These are phyloP conservation scores for Agrilus mali DNA, from an alignment of 2,888 invertebrate genomes.

Conservation along the genomic window DNA sequence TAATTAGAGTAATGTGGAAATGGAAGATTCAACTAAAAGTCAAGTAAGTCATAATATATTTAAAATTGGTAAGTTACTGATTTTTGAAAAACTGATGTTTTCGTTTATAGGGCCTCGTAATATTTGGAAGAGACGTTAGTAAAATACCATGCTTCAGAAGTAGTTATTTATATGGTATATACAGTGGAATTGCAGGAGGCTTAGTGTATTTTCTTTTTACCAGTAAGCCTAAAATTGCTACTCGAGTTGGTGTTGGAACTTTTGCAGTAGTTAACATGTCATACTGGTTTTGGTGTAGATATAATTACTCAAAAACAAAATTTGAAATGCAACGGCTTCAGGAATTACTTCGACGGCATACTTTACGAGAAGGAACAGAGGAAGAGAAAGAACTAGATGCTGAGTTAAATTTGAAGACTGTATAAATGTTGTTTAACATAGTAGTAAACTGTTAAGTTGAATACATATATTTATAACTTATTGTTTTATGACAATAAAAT, in stretches of 20 bases:
- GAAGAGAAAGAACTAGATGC: constrained; percentile 37
- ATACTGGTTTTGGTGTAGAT: constrained; percentile 61
- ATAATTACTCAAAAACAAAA: constrained; percentile 51
- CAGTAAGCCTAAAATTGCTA: constrained; percentile 49
- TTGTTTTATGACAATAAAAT: no score
- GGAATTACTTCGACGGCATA: constrained; percentile 46
- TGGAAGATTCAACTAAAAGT: no score
- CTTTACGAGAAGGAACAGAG: constrained; percentile 49
- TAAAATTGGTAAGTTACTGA: no score
- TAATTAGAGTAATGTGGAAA: no score
- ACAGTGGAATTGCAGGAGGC: constrained; percentile 55
- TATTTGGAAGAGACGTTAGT: constrained; percentile 61
- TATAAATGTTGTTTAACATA: constrained; percentile 2
- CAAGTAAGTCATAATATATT: no score
- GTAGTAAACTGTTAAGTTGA: no score
- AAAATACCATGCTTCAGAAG: constrained; percentile 71
- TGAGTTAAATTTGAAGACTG: constrained; percentile 10
- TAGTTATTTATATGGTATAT: constrained; percentile 62
- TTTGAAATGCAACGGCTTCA: constrained; percentile 52
- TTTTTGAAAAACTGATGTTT: background rate
- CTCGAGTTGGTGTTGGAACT: constrained; percentile 52
- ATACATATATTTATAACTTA: no score
- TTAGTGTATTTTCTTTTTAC: constrained; percentile 60
- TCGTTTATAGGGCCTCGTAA: constrained; percentile 39
- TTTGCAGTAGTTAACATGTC: constrained; percentile 50